Evolutionary conservation across 2,888 invertebrate species (phyloP), one percentile per base, ranked within the genome.

Genomic region (Melitaea athalia): DNA sequence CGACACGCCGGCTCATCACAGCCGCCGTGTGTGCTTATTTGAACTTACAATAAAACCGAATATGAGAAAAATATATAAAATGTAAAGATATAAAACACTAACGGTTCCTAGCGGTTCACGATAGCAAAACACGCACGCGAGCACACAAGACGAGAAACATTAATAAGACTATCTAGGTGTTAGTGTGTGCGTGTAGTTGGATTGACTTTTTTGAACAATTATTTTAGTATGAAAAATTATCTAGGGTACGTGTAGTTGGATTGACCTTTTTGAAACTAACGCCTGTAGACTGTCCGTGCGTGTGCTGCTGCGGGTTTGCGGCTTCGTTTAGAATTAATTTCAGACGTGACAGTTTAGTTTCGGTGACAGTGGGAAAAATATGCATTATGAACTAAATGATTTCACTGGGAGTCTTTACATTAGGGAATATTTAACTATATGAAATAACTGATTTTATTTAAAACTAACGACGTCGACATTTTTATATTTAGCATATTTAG

Each of bases 1-100:
- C 70, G 72, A 50, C 67, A 64, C 59, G 68, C 50, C 63, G 72
- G 61, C 55, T 55, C 55, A 55, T 55, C 55, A 55, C 55, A 55
- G 64, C 61, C 31, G 45, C 24, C 61, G 68, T 50, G 50, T 59
- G 64, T 17, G 60, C 53, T 66, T 55, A 33, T 55, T 55, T 55
- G 55, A 55, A 55, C 14, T 55, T 55, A 55, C 12, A 63, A 63
- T 63, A 53, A 63, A 53, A 63, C 33, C 43, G 14, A 17, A 63
- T 63, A 43, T 14, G 24, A 8, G 14, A 53, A 50, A 53, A 52
- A 63, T 53, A 38, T 38, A 38, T 24, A 43, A 43, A 7, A 43
- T 11, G 43, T 11, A 7, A 10, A 24, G 24, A 24, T 24, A 24
- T 2, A 14, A 45, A 14, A 11, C 45, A 11, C 45, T 45, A 12